Base-by-base conservation (phyloP, 2,888 invertebrate species). In the Eucera pruinosa region DNA sequence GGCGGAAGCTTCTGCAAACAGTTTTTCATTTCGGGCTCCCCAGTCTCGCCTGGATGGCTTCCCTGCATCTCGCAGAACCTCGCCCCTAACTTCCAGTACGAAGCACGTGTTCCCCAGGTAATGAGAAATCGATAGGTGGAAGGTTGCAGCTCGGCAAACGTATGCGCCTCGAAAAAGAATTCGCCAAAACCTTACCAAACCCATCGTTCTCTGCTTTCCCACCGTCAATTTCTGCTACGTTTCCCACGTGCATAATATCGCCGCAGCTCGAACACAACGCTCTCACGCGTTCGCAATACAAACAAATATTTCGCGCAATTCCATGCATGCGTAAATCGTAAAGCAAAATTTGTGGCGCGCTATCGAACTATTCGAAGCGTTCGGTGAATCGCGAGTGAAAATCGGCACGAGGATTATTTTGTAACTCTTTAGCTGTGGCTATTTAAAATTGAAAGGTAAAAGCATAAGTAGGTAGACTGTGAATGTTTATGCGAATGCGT, bases 181-280 rank as follows among this genome's bases (percentile, higher is more conserved):
- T 36, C 27, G 27, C 25, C 48, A 50, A 18, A 20, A n/a, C 13
- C 20, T 2, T 0, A 3, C 11, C 4, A 9, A 36, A 11, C 36
- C 11, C 2, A 2, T 11, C 36, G 11, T 6, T 9, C 11, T 2
- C 6, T 36, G 25, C 62, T 7, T 18, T 25, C 18, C 39, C 39
- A 72, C 48, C 67, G 52, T 36, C 25, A 33, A 67, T 67, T 52
- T 72, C 52, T 67, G 71, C 71, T 72, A 72, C 71, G 52, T 67
- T 71, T 50, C 25, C 41, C 13, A 58, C 67, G 52, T 36, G 13
- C 39, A 67, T 66, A 45, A 57, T 50, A 67, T 58, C 30, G 33
- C 60, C 13, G 0, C 36, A 5, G 15, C n/a, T 20, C 15, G 2
- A 2, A 11, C 7, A 39, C 54, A 30, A 45, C 54, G 6, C 9